Percentiles rank a stretch among this genome's conserved stretches.
phyloP scores from a whole-genome alignment of 2,113 vertebrate species.

The Haemorhous mexicanus region DNA sequence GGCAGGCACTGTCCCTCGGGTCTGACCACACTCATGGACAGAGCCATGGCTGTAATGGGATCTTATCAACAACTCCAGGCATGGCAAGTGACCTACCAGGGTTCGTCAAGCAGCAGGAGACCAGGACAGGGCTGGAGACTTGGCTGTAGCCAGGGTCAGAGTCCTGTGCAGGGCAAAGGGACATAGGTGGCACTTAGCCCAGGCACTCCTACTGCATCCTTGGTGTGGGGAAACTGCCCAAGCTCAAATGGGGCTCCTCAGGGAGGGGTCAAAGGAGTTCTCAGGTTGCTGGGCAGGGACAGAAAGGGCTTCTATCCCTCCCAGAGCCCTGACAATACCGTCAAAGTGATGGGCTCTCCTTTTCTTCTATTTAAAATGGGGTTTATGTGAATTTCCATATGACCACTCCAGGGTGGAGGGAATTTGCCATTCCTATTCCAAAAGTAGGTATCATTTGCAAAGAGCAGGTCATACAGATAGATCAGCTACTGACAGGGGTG shows the following conservation, averaged over 20 bases:
- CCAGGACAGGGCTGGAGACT: neutral
- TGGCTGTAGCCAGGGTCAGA: neutral
- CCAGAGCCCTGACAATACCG: neutral
- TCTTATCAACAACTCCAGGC: neutral
- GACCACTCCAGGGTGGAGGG: neutral
- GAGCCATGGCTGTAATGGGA: fast-evolving
- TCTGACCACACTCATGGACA: neutral
- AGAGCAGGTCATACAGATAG: neutral
- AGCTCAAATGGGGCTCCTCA: neutral
- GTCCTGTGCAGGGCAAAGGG: neutral
- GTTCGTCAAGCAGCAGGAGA: neutral
- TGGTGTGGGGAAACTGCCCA: no score
- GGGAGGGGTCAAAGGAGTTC: neutral
- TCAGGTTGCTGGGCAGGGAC: neutral
- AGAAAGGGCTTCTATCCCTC: neutral
- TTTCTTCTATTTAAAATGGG: neutral
- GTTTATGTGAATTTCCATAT: neutral
- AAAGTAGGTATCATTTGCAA: neutral
- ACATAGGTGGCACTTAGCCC: no score
- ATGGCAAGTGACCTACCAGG: neutral
- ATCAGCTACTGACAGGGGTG: neutral
- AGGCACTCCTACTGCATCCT: neutral
- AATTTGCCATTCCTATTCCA: neutral
- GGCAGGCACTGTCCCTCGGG: neutral
- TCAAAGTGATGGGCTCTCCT: neutral